A percentile compares a stretch with the other conserved stretches of the same genome.
These are phyloP conservation scores for Neodontobutis hainanensis DNA, from an alignment of 2,113 vertebrate genomes.

Conservation along the genomic window DNA sequence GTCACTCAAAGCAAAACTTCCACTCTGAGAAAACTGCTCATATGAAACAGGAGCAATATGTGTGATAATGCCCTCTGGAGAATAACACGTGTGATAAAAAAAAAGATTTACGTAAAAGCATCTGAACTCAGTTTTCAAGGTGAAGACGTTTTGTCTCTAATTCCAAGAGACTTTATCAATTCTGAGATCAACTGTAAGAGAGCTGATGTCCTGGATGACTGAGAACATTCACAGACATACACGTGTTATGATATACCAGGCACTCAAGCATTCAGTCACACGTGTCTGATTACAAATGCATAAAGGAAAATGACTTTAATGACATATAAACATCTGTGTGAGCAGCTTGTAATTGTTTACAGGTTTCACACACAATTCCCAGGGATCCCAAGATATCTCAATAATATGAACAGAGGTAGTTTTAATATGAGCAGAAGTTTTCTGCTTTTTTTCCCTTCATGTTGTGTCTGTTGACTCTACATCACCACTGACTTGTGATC, in stretches of 20 bases:
- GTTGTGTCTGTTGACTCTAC: background rate
- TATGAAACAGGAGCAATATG: conserved; percentile 12
- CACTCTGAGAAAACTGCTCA: conserved; percentile 9
- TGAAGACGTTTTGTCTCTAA: too few relatives aligned
- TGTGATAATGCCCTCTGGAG: conserved; percentile 24
- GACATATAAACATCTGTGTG: conserved; percentile 30
- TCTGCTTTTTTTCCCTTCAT: background rate
- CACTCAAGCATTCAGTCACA: conserved; percentile 3
- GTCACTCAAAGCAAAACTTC: conserved; percentile 34
- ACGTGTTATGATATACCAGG: conserved; percentile 1
- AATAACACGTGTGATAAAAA: too few relatives aligned
- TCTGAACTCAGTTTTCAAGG: too few relatives aligned
- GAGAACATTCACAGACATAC: too few relatives aligned
- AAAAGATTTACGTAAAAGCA: too few relatives aligned
- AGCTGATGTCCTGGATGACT: too few relatives aligned
- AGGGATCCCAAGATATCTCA: conserved; percentile 1
- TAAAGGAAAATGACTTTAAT: conserved; percentile 25
- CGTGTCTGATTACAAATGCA: conserved; percentile 24
- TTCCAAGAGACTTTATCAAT: too few relatives aligned
- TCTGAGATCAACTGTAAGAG: too few relatives aligned
- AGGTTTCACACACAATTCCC: conserved; percentile 17
- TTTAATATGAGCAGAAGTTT: background rate
- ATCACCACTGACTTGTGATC: background rate
- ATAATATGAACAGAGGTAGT: background rate
- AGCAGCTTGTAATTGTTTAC: conserved; percentile 29